Evolutionary conservation across 2,797 vertebrate genomes (phyloP).

Genomic region (Acipenser ruthenus): DNA sequence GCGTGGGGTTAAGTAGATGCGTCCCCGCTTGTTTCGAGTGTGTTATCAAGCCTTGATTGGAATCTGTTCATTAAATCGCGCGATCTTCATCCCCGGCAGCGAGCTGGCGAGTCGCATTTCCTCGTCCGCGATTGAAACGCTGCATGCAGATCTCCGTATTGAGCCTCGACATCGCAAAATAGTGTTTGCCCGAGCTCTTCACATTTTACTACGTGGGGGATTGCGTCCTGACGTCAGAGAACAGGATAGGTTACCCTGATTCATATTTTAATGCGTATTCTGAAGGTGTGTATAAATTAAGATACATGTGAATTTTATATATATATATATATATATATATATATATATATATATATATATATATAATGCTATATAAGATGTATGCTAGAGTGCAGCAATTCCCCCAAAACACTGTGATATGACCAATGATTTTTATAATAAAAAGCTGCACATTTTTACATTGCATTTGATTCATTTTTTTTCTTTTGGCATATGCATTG

Average conservation of each 20-base stretch:
- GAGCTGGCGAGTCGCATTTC: background rate
- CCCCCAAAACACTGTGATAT: background rate
- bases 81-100: background rate
- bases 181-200: slow-evolving; percentile 19
- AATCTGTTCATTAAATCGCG: slow-evolving; percentile 23
- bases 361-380: too few species aligned
- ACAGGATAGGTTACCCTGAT: slow-evolving; percentile 43
- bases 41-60: slow-evolving; percentile 26
- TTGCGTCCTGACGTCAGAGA: slow-evolving; percentile 61
- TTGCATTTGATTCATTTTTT: too few species aligned
- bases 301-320: slow-evolving; percentile 7
- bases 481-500: background rate
- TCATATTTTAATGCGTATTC: slow-evolving; percentile 22
- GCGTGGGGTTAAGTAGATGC: slow-evolving; percentile 42
- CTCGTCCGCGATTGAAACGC: background rate
- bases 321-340: too few species aligned
- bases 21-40: slow-evolving; percentile 27
- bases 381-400: background rate
- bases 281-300: background rate
- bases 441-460: too few species aligned
- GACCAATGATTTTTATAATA: too few species aligned
- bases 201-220: slow-evolving; percentile 39
- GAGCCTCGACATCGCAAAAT: slow-evolving; percentile 23
- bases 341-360: too few species aligned
- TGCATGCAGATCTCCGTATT: slow-evolving; percentile 12